phyloP scores from a whole-genome alignment of 1,140 invertebrate genomes.

The Zophobas morio region DNA sequence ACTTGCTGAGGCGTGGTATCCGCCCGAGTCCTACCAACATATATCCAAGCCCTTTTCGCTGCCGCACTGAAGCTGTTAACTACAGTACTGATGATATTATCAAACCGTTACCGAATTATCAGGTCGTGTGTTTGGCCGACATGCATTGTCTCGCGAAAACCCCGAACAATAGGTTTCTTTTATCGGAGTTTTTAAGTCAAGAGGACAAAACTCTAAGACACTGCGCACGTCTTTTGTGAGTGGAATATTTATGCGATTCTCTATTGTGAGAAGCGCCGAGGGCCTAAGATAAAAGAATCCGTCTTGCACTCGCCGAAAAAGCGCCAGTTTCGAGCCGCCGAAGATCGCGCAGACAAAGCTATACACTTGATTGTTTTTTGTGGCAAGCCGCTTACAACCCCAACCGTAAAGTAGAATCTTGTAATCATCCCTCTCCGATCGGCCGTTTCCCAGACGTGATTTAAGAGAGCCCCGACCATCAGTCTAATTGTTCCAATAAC shows the following conservation, averaged over 20 bases:
- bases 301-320: background rate
- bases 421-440: conserved; percentile 23
- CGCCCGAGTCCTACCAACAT: too few species aligned
- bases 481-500: conserved; percentile 32
- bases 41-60: too few species aligned
- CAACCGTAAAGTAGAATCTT: conserved; percentile 8
- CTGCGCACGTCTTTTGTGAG: background rate
- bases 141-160: too few species aligned
- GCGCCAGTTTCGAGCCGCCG: background rate
- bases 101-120: too few species aligned
- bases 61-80: too few species aligned
- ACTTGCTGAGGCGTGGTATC: too few species aligned
- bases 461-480: conserved; percentile 16
- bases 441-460: conserved; percentile 29
- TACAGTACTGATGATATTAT: too few species aligned
- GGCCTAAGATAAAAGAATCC: background rate
- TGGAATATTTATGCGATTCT: background rate
- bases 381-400: too few species aligned
- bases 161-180: background rate
- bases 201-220: background rate
- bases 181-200: background rate
- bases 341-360: background rate
- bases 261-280: background rate
- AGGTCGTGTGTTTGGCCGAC: too few species aligned
- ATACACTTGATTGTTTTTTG: too few species aligned